Conservation (phyloP, 2,888 invertebrate species). For the Xanthorhoe spadicearia region DNA sequence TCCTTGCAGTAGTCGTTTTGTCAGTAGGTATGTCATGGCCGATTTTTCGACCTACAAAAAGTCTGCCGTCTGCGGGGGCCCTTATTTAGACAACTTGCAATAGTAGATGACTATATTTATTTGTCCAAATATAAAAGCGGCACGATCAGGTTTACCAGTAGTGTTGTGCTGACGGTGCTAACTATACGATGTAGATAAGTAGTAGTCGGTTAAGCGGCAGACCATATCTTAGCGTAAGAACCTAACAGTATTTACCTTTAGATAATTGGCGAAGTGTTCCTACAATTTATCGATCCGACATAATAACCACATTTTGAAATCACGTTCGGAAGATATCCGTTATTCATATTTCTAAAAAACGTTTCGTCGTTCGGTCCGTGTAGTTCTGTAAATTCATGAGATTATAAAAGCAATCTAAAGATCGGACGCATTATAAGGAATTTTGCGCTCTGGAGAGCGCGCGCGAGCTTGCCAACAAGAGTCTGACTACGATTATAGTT, state of each 20-base stretch:
- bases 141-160: neutral
- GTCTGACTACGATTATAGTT: constrained; percentile 64
- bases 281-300: neutral
- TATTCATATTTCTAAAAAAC: too few species aligned
- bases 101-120: too few species aligned
- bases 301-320: neutral
- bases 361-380: too few species aligned
- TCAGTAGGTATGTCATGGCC: too few species aligned
- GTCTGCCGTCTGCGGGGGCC: too few species aligned
- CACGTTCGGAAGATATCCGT: neutral
- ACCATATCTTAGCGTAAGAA: constrained; percentile 10
- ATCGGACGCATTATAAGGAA: neutral
- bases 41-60: too few species aligned
- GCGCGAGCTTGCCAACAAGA: constrained; percentile 70
- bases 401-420: too few species aligned
- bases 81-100: too few species aligned
- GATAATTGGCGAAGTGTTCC: neutral
- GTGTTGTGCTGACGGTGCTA: constrained; percentile 24
- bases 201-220: neutral
- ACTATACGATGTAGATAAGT: neutral
- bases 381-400: too few species aligned
- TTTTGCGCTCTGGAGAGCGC: constrained; percentile 12
- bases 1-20: too few species aligned
- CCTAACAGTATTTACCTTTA: constrained; percentile 16
- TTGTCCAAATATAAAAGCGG: too few species aligned